These are phyloP conservation scores for Sebastes trivittatus DNA, from an alignment of 2,797 vertebrate species.

Conservation along the genomic window DNA sequence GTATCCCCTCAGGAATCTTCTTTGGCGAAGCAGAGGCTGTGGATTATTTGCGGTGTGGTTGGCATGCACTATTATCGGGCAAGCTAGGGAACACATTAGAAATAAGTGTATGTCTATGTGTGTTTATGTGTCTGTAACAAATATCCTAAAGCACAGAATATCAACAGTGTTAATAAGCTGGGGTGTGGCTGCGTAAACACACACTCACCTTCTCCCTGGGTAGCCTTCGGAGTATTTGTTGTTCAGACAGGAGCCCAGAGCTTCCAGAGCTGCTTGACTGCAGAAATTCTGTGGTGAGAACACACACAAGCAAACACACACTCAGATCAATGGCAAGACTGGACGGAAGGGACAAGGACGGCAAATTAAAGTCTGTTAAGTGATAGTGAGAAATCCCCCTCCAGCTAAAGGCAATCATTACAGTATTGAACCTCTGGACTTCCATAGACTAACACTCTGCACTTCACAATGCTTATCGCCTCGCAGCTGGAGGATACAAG, in stretches of 20 bases:
- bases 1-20: slow-evolving; percentile 29
- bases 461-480: slow-evolving; percentile 57
- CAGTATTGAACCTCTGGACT: slow-evolving; percentile 73
- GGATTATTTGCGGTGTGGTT: slow-evolving; percentile 43
- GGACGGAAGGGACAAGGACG: slow-evolving; percentile 63
- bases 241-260: slow-evolving; percentile 95
- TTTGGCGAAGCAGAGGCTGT: slow-evolving; percentile 20
- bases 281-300: slow-evolving; percentile 90
- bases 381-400: slow-evolving; percentile 71
- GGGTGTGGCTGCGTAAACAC: slow-evolving; percentile 32
- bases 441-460: slow-evolving; percentile 68
- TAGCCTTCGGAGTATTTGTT: slow-evolving; percentile 99
- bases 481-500: slow-evolving; percentile 49
- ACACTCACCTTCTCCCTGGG: slow-evolving; percentile 90
- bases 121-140: slow-evolving; percentile 6
- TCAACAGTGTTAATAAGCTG: slow-evolving; percentile 41
- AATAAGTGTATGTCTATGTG: slow-evolving; percentile 2
- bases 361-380: slow-evolving; percentile 78
- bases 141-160: slow-evolving; percentile 49
- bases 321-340: slow-evolving; percentile 63
- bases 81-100: neutral
- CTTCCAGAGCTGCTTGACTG: slow-evolving; percentile 94
- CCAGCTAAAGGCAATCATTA: slow-evolving; percentile 73
- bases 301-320: slow-evolving; percentile 31
- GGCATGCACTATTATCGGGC: slow-evolving; percentile 17